Base-by-base conservation (phyloP, 2,797 vertebrate genomes). In the Merluccius polli region DNA sequence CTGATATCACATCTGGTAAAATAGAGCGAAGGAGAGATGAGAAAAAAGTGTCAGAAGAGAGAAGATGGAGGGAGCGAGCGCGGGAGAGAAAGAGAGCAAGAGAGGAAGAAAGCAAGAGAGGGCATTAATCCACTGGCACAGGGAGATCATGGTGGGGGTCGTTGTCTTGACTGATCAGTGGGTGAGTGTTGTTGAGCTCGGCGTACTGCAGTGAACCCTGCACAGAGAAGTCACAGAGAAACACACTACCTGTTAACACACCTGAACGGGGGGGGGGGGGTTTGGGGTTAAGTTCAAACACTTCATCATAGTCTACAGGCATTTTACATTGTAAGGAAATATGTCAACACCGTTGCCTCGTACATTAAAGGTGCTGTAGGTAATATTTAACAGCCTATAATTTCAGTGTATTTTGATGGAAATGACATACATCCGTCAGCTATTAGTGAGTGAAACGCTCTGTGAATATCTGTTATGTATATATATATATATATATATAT, bases 121-220 rank as follows among this genome's bases (percentile, higher is more conserved):
- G 0, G 6, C 0, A 63, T 70, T 86, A 92, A 71, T 92, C 91
- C 80, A 91, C 90, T 0, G 89, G 87, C 35, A 73, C 84, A 0
- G 90, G 90, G 76, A 91, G 85, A 71, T 89, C 87, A 38, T 87
- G 87, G 81, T 78, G 83, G 83, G 24, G 69, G 78, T 75, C 48
- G 76, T 78, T 72, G 52, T 85, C 85, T 27, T 75, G 73, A 70
- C 9, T 30, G 71, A 32, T 35, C 52, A 12, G n/a, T 2, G 52
- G 52, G 70, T 85, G 79, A 18, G 82, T 27, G 52, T 24, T 63
- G 72, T 86, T 90, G 69, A 93, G 87, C 59, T 92, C 88, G 52
- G 88, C 88, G 0, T 94, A 93, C 83, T 92, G 89, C 5, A 91
- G 83, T 29, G 92, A 92, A 10, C 84, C 91, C 91, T 93, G 87